Conservation (phyloP, 2,888 invertebrate genomes). For the Mechanitis messenoides region DNA sequence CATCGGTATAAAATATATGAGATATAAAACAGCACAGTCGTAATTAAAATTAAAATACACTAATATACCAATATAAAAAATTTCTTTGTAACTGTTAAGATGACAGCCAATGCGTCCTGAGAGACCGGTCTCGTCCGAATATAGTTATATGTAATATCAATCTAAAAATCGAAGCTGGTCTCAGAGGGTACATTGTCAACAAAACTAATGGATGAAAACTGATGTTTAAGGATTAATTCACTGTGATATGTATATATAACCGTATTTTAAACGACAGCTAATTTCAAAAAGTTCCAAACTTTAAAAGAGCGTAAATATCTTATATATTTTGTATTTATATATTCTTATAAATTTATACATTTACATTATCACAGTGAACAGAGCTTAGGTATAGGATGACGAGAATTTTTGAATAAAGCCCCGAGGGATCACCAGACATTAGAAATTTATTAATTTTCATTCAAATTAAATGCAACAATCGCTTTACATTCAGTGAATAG, state of each 20-base stretch:
- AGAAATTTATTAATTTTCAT: no score
- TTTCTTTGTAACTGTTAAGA: conserved; percentile 36
- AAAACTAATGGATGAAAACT: conserved; percentile 18
- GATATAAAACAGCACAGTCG: conserved; percentile 75
- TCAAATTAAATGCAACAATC: no score
- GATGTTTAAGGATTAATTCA: conserved; percentile 38
- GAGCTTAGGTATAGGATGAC: conserved; percentile 39
- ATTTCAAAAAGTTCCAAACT: neutral
- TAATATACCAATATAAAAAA: conserved; percentile 57
- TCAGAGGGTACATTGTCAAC: conserved; percentile 27
- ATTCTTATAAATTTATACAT: conserved; percentile 22
- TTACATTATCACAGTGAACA: conserved; percentile 63
- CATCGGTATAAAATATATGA: conserved; percentile 76
- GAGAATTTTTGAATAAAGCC: conserved; percentile 24
- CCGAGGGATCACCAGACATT: neutral
- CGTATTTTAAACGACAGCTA: conserved; percentile 6
- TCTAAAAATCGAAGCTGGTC: conserved; percentile 25
- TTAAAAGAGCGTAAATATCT: conserved; percentile 7
- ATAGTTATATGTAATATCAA: conserved; percentile 14
- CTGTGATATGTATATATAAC: conserved; percentile 45
- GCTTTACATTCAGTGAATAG: neutral
- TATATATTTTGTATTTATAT: conserved; percentile 17
- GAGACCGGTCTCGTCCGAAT: conserved; percentile 8
- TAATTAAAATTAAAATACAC: conserved; percentile 70
- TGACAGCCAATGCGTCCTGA: conserved; percentile 13